phyloP scores from a whole-genome alignment of 2,113 vertebrate species.

The Motacilla tschutschensis region DNA sequence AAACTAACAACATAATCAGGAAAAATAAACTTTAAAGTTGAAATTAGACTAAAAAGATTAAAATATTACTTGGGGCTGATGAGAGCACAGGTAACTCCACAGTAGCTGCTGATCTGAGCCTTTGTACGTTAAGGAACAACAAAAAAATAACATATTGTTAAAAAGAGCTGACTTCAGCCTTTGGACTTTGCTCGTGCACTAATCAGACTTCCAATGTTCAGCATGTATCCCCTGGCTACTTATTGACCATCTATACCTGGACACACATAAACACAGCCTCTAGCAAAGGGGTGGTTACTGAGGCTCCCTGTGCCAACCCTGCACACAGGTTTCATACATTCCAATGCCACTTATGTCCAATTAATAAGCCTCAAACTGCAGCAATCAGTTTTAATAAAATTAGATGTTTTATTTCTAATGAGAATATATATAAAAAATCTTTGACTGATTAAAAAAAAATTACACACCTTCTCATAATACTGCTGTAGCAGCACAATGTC shows the following conservation, averaged over 20 bases:
- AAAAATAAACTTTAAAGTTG: conserved; percentile 24
- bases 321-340: background rate
- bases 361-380: background rate
- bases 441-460: background rate
- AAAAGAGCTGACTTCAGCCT: conserved; percentile 21
- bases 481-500: background rate
- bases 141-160: background rate
- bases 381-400: background rate
- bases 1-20: conserved; percentile 26
- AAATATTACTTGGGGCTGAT: conserved; percentile 32
- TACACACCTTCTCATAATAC: background rate
- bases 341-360: fast-evolving
- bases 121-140: background rate
- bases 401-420: background rate
- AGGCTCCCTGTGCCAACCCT: background rate
- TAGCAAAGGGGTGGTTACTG: background rate
- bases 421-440: background rate
- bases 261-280: background rate
- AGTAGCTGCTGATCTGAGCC: background rate
- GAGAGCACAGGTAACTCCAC: conserved; percentile 1
- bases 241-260: conserved; percentile 40
- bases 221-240: conserved; percentile 43
- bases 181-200: conserved; percentile 43
- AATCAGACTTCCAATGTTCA: background rate
- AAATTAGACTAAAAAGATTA: conserved; percentile 29